These are phyloP conservation scores for Cephalopholis sonnerati DNA, from an alignment of 2,113 vertebrate species.

Conservation along the genomic window DNA sequence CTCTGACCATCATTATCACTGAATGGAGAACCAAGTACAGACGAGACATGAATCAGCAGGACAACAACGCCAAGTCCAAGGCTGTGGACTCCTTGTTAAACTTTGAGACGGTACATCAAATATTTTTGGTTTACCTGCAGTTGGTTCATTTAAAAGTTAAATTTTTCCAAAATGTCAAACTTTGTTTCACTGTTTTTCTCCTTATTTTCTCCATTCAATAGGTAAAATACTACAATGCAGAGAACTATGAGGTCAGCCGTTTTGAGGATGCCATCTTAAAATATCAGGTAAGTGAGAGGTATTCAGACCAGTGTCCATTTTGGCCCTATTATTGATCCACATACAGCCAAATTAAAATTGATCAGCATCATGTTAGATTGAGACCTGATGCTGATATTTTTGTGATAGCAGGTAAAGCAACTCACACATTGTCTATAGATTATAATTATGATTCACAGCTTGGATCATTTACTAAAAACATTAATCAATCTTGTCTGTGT, in stretches of 20 bases:
- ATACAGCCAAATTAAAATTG: no score
- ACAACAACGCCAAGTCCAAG: slow-evolving; percentile 91
- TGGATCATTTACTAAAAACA: no score
- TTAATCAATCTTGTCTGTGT: no score
- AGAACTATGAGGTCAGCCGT: slow-evolving; percentile 91
- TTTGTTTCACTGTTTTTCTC: neutral
- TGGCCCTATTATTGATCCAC: no score
- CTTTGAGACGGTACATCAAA: slow-evolving; percentile 92
- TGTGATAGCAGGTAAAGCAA: no score
- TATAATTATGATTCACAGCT: no score
- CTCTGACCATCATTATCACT: slow-evolving; percentile 93
- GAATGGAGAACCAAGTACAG: slow-evolving; percentile 98
- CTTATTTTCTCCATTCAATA: slow-evolving; percentile 54
- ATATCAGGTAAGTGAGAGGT: slow-evolving; percentile 89
- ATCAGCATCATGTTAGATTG: no score
- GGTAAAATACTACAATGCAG: slow-evolving; percentile 98
- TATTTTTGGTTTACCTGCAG: neutral
- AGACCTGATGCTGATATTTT: no score
- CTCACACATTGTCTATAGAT: no score
- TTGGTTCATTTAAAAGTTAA: neutral
- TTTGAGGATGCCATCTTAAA: slow-evolving; percentile 92
- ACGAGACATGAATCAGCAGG: slow-evolving; percentile 92
- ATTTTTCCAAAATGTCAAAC: neutral
- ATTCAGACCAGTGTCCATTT: neutral
- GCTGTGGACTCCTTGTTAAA: slow-evolving; percentile 96